phyloP scores from a whole-genome alignment of 2,888 invertebrate genomes.

The Synanthedon myopaeformis region DNA sequence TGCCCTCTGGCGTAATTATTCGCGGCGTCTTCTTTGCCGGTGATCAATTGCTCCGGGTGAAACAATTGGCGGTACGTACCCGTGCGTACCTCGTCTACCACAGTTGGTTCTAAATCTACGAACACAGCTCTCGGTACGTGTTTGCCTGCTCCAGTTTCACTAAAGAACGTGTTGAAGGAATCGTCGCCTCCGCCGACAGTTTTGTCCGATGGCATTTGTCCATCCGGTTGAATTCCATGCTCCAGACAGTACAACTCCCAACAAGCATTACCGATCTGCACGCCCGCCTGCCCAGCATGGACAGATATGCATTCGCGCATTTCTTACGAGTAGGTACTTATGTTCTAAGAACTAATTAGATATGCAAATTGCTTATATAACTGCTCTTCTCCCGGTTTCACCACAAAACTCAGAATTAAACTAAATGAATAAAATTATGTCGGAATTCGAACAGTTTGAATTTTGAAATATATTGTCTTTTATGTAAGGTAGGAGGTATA shows the following conservation, averaged over 20 bases:
- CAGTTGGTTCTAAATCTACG: conserved; percentile 95
- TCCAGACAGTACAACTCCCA: conserved; percentile 88
- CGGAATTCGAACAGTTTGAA: not conserved
- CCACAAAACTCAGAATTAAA: not conserved
- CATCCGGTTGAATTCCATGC: conserved; percentile 86
- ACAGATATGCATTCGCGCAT: conserved; percentile 66
- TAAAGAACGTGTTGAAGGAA: conserved; percentile 94
- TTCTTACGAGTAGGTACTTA: conserved; percentile 12
- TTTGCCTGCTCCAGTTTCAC: conserved; percentile 94
- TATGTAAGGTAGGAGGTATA: too few relatives aligned
- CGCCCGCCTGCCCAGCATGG: conserved; percentile 72
- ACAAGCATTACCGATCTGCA: conserved; percentile 89
- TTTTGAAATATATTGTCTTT: not conserved
- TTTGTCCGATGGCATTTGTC: conserved; percentile 87
- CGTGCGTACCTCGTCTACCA: conserved; percentile 92
- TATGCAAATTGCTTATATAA: not conserved
- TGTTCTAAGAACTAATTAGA: not conserved
- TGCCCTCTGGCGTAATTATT: conserved; percentile 98
- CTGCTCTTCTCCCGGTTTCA: not conserved
- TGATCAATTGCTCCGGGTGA: conserved; percentile 95
- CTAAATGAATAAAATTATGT: not conserved
- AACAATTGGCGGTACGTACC: conserved; percentile 96
- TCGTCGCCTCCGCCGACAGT: conserved; percentile 89
- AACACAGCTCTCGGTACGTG: conserved; percentile 95
- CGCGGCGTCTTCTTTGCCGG: conserved; percentile 96